A percentile compares a stretch with the other conserved stretches of the same genome.
These are phyloP conservation scores for Geotrupes spiniger DNA, from an alignment of 2,888 invertebrate species.

Conservation along the genomic window DNA sequence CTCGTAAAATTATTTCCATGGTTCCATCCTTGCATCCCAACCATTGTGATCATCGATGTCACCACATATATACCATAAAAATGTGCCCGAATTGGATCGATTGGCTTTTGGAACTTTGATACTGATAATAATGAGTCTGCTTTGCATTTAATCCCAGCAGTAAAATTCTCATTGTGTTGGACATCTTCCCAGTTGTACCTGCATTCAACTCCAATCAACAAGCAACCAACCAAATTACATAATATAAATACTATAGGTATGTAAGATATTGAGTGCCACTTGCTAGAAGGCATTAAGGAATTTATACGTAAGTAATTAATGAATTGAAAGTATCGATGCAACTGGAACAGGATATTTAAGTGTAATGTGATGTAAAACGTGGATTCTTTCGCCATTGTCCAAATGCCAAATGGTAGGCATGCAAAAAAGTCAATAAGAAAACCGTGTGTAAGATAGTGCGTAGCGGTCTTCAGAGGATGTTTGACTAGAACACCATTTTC, in stretches of 20 bases:
- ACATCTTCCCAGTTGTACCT: not conserved
- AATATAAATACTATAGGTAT: conserved; percentile 16
- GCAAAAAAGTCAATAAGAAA: conserved; percentile 24
- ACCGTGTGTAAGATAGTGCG: conserved; percentile 22
- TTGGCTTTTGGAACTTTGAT: conserved; percentile 12
- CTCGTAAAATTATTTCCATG: conserved; percentile 10
- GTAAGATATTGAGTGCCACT: conserved; percentile 11
- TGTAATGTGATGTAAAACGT: conserved; percentile 11
- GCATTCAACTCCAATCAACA: conserved; percentile 14
- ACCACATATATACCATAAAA: conserved; percentile 13
- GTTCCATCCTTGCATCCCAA: conserved; percentile 14
- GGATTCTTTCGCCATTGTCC: conserved; percentile 4
- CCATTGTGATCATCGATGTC: conserved; percentile 12
- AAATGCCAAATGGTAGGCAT: conserved; percentile 16
- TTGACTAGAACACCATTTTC: conserved; percentile 22
- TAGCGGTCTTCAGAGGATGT: conserved; percentile 28
- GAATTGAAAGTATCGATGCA: conserved; percentile 16
- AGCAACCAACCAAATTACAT: conserved; percentile 12
- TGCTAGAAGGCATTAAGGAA: conserved; percentile 12
- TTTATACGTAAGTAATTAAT: conserved; percentile 8
- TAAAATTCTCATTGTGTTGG: not conserved
- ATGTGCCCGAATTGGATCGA: conserved; percentile 13
- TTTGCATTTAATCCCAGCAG: conserved; percentile 3
- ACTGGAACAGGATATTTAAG: conserved; percentile 13
- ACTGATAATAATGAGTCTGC: conserved; percentile 9